A percentile compares a stretch with the other conserved stretches of the same genome.
Conservation (phyloP, 2,113 vertebrate species). For the Poecilia latipinna region DNA sequence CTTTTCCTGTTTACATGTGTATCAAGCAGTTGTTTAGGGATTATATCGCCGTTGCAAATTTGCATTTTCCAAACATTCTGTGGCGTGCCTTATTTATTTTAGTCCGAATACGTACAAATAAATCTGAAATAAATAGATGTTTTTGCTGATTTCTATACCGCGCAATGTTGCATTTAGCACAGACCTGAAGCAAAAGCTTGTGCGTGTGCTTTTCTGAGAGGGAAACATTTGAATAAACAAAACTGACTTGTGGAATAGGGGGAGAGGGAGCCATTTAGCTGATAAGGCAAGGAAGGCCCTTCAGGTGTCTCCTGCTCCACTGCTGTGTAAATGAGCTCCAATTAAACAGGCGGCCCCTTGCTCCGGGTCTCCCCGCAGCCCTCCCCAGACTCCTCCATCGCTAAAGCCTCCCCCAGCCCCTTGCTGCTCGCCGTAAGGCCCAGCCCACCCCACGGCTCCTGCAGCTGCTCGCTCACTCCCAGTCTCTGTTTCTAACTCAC, state of each 20-base stretch:
- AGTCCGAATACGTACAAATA: background rate
- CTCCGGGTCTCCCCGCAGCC: constrained; percentile 71
- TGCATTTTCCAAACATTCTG: background rate
- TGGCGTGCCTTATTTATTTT: background rate
- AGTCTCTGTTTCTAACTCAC: constrained; percentile 70
- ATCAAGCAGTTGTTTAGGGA: background rate
- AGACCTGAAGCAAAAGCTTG: background rate
- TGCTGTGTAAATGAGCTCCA: constrained; percentile 83
- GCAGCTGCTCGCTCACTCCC: constrained; percentile 75
- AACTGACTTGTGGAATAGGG: constrained; percentile 49
- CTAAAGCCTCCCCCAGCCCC: constrained; percentile 62
- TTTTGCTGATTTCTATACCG: background rate
- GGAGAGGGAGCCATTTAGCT: constrained; percentile 68
- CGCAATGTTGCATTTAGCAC: background rate
- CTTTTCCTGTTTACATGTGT: background rate
- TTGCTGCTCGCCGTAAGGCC: constrained; percentile 76
- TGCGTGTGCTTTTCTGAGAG: constrained; percentile 11
- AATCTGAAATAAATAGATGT: background rate
- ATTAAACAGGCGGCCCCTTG: constrained; percentile 79
- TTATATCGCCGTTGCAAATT: too few relatives aligned
- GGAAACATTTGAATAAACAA: constrained; percentile 46
- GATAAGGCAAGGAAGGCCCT: constrained; percentile 78
- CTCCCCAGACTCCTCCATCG: constrained; percentile 54
- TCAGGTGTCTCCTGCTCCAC: constrained; percentile 78
- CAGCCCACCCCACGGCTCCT: constrained; percentile 73